Evolutionary conservation across 2,113 vertebrate species (phyloP), one percentile per base, ranked within the genome.

Genomic region (Poecilia latipinna): DNA sequence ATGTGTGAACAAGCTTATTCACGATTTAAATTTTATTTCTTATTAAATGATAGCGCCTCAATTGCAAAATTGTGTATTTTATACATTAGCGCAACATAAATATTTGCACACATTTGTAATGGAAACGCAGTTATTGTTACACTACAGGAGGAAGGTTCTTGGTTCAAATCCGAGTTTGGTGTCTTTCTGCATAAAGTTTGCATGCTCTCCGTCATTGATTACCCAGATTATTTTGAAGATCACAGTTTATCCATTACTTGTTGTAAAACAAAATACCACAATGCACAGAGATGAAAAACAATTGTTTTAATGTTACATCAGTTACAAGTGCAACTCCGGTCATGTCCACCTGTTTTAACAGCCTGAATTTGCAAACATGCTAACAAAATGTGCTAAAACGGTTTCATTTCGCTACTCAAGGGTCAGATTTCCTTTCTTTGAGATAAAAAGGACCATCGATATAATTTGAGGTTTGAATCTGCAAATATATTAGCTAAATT

Each of bases 261-360:
- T 3, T 57, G 51, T 0, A 65, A 24, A 22, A 32, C 35, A 31
- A 82, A 78, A 70, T 12, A 85, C 8, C 26, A 89, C 33, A 84
- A n/a, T 44, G 33, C 73, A 83, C 70, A 80, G 3, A 64, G 17
- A 29, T 90, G 86, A 91, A 89, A 92, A 93, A 90, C 88, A 85
- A 72, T 77, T 74, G 77, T 90, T 94, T 95, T 93, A 93, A 93
- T 94, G 75, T 89, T 83, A 86, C 83, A 82, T 92, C 89, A 86
- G 76, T 91, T 84, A 93, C 90, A 93, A 88, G 88, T 91, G 86
- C 87, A 86, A 84, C 86, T 88, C 82, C 84, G 77, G 83, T 86
- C 62, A 86, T 68, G 63, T 82, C 79, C 75, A 80, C 85, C 79
- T 82, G 71, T 90, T 92, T 15, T 80, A 82, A 89, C 85, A 82